phyloP scores from a whole-genome alignment of 2,113 vertebrate genomes.

The Geothlypis trichas region DNA sequence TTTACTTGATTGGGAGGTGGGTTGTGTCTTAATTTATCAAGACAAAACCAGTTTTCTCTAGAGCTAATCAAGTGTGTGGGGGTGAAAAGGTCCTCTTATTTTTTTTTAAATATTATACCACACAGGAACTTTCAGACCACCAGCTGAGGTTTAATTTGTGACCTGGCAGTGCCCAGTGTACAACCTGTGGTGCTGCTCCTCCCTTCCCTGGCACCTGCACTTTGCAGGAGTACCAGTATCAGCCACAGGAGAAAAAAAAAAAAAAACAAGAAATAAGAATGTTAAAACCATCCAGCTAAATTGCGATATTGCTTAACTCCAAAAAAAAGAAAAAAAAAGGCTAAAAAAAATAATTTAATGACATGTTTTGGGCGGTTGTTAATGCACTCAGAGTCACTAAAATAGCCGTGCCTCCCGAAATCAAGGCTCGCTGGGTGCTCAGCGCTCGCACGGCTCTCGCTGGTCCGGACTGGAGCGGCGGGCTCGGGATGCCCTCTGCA shows the following conservation, averaged over 20 bases:
- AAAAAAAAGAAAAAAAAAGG: neutral
- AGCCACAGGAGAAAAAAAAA: rapidly evolving
- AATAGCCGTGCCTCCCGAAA: neutral
- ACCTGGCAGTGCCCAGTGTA: neutral
- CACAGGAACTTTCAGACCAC: neutral
- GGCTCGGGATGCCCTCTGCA: neutral
- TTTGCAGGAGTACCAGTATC: rapidly evolving
- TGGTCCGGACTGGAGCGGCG: rapidly evolving
- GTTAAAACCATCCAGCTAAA: neutral
- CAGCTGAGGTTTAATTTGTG: neutral
- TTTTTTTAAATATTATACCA: neutral
- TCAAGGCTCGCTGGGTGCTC: rapidly evolving
- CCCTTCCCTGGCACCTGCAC: neutral
- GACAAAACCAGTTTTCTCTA: neutral
- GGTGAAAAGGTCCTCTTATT: rapidly evolving
- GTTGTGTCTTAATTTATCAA: neutral
- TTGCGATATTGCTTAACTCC: rapidly evolving
- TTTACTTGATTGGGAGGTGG: neutral
- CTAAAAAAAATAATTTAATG: neutral
- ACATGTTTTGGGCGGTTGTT: neutral
- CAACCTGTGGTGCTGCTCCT: too few relatives aligned
- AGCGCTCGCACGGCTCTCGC: rapidly evolving
- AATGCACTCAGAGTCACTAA: neutral
- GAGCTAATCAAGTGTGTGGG: neutral
- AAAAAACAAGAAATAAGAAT: neutral